Conservation (phyloP, 2,888 invertebrate genomes). For the Ellobium chinense region DNA sequence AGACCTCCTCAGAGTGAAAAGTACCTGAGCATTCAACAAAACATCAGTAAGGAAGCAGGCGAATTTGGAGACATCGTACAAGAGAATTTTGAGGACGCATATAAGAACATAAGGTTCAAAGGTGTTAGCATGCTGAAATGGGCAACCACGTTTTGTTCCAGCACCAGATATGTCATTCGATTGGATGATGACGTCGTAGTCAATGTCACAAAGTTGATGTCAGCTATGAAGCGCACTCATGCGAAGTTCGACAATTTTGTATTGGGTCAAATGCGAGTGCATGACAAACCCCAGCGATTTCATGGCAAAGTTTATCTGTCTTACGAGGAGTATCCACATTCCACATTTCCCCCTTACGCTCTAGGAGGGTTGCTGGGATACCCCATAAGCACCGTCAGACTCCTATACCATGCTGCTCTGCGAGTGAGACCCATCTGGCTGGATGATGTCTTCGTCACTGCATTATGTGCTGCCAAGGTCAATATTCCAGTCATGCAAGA, state of each 20-base stretch:
- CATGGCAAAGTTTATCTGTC: constrained; percentile 55
- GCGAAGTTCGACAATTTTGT: not conserved
- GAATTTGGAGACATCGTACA: constrained; percentile 1
- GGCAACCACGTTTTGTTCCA: not conserved
- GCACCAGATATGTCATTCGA: not conserved
- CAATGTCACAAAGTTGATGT: not conserved
- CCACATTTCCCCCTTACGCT: constrained; percentile 61
- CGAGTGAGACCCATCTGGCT: constrained; percentile 22
- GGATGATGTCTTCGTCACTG: constrained; percentile 40
- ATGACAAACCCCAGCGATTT: too few relatives aligned
- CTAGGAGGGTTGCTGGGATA: constrained; percentile 30
- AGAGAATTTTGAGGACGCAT: not conserved
- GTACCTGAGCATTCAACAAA: not conserved
- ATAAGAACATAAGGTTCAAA: not conserved
- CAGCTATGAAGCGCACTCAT: not conserved
- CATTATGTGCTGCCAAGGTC: constrained; percentile 3
- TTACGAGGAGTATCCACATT: constrained; percentile 57
- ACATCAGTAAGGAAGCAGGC: not conserved
- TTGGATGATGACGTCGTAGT: not conserved
- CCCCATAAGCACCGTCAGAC: constrained; percentile 4
- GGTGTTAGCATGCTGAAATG: not conserved
- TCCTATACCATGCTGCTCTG: constrained; percentile 16
- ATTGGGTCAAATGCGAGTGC: not conserved
- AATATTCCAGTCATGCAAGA: not conserved
- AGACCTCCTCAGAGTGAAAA: too few relatives aligned